Base-by-base conservation (phyloP, 2,888 invertebrate species). In the Steinernema scapterisci region DNA sequence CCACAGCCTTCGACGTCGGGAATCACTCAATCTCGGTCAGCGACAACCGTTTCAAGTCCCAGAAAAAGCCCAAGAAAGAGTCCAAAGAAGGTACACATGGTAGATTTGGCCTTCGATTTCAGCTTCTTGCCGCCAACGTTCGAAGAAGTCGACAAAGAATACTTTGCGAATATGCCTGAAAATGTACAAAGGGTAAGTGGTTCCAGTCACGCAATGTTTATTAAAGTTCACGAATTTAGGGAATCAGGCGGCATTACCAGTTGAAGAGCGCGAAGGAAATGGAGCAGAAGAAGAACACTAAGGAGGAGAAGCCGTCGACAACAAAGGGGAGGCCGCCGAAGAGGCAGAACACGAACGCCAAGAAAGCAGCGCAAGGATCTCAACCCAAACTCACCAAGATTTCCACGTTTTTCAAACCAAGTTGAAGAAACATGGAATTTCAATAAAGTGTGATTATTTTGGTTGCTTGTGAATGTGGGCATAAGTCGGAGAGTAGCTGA, bases 161-260 rank as follows among this genome's bases (percentile, higher is more conserved):
- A 63, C 63, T 63, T 63, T 25, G 31, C 1, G 31, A 63, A 63
- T 31, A 63, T 63, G 63, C 63, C 63, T 3, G 63, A 63, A 13
- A 63, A 13, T 11, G 31, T 63, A 2, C 63, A 63, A n/a, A 63
- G 31, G 63, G 63, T 63, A 13, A 13, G 19, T 21, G 6, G 5
- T 5, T 23, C 6, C 6, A 25, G 21, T 54, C 21, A 13, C 19
- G 25, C 23, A 63, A 38, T 38, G 21, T 5, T 54, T 16, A 44
- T 16, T 44, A 7, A 48, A 13, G 1, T 63, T 31, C 63, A 31
- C 16, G 13, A 6, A 1, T 63, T 63, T n/a, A 63, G 63, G 31
- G 63, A 16, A 63, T 63, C 23, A 25, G 31, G n/a, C 63, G 27
- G 2, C 63, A 63, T 19, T 63, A 63, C 19, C 19, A 13, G 63